Evolutionary conservation across 1,140 invertebrate genomes (phyloP), one percentile per base, ranked within the genome.

Genomic region (Trachelipus rathkii): DNA sequence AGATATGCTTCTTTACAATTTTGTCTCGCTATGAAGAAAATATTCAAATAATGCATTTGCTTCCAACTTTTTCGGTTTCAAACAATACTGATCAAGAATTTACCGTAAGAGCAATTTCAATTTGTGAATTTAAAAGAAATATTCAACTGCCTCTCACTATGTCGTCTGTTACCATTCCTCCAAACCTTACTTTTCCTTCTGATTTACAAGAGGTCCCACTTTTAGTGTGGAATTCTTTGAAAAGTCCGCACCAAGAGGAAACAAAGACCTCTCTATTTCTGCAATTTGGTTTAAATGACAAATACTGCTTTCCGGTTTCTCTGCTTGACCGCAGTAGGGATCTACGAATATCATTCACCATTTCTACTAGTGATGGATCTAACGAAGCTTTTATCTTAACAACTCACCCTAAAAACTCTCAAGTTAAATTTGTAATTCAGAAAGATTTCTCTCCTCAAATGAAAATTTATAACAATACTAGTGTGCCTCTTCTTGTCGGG

Each of bases 391-490:
- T 81, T 44, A 74, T 82, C 21, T n/a, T 84, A 11, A 83, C 82
- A 23, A 75, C 73, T 70, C 83, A 84, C 72, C 69, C 79, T 66
- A 66, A 77, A 15, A 87, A 88, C 78, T 87, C 87, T 33, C 87
- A 88, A 67, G 86, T 86, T 0, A 91, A 87, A 77, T 83, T 91
- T 50, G 86, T 88, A 33, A 83, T 90, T 44, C 86, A 89, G 79
- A 82, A 84, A 68, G 89, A 91, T 82, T 81, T 85, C 11, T 85
- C 88, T 82, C 90, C 90, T 21, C 87, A 88, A 77, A 78, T 89
- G 15, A 81, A 86, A 8, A 84, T 89, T 33, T 85, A 88, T 78
- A 89, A 89, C 80, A 82, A 83, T 5, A 87, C 87, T 60, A 75
- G 21, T 21, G 78, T 75, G 21, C 70, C 77, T 0, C 75, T 81